phyloP scores from a whole-genome alignment of 35 echinoderm and acorn worm genomes.

The Strongylocentrotus purpuratus region DNA sequence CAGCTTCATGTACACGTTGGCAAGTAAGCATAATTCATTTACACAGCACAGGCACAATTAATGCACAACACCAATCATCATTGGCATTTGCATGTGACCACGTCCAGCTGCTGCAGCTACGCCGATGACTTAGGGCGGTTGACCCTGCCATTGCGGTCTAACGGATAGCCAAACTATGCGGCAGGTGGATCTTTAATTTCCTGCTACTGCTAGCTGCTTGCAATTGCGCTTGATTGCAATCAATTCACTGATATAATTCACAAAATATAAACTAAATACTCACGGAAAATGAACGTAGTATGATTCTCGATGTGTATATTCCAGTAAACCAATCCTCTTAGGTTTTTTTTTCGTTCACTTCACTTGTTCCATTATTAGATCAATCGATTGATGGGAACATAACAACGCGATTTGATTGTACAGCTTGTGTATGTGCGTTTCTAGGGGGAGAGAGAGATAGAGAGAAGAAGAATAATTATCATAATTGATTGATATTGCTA shows the following conservation, averaged over 20 bases:
- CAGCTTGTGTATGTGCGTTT: not conserved
- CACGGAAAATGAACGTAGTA: not conserved
- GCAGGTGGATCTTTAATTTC: not conserved
- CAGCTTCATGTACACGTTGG: not conserved
- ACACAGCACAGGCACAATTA: no score
- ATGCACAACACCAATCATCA: no score
- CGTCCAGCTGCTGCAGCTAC: no score
- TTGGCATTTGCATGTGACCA: not conserved
- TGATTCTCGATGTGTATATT: not conserved
- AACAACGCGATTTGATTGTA: slow-evolving; percentile 37
- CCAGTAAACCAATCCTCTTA: not conserved
- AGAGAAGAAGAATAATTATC: not conserved
- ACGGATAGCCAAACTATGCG: not conserved
- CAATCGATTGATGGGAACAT: not conserved
- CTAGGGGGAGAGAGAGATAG: not conserved
- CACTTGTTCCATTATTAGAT: slow-evolving; percentile 23
- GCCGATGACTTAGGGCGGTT: not conserved
- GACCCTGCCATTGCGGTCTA: not conserved
- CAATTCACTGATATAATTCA: not conserved
- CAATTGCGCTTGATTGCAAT: not conserved
- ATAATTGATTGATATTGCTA: not conserved
- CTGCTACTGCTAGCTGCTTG: no score
- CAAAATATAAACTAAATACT: not conserved
- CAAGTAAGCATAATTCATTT: no score
- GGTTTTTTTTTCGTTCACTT: not conserved